Conservation (phyloP, 1,140 invertebrate species). For the Pachyrhynchus sulphureomaculatus region DNA sequence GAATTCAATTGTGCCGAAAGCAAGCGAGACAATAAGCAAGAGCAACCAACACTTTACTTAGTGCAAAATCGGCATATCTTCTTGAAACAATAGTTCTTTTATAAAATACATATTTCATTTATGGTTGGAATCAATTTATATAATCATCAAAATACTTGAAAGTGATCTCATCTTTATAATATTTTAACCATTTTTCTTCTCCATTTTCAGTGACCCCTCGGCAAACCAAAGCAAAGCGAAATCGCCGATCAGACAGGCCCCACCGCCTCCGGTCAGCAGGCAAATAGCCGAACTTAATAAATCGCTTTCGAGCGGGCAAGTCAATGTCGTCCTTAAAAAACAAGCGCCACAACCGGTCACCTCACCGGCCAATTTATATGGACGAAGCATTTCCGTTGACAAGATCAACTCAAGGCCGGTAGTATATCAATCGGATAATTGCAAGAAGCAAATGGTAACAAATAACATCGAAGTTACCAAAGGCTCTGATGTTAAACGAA, state of each 20-base stretch:
- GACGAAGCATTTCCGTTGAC: constrained; percentile 36
- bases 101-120: no score
- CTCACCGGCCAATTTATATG: constrained; percentile 6
- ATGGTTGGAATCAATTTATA: no score
- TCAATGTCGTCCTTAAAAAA: constrained; percentile 22
- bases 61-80: no score
- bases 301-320: constrained; percentile 15
- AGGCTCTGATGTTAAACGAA: not conserved
- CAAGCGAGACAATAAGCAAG: no score
- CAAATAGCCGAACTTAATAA: constrained; percentile 6
- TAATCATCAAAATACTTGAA: no score
- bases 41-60: no score
- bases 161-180: not conserved
- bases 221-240: not conserved
- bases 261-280: constrained; percentile 21
- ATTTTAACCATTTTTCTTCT: not conserved
- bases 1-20: no score
- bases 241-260: constrained; percentile 19
- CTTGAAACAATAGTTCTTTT: no score
- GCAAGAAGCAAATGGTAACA: constrained; percentile 34
- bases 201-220: not conserved
- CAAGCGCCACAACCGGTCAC: not conserved
- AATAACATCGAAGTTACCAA: constrained; percentile 6
- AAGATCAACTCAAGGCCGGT: constrained; percentile 41
- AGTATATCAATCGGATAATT: constrained; percentile 44